Base-by-base conservation (phyloP, 2,113 vertebrate species). In the Carassius auratus region DNA sequence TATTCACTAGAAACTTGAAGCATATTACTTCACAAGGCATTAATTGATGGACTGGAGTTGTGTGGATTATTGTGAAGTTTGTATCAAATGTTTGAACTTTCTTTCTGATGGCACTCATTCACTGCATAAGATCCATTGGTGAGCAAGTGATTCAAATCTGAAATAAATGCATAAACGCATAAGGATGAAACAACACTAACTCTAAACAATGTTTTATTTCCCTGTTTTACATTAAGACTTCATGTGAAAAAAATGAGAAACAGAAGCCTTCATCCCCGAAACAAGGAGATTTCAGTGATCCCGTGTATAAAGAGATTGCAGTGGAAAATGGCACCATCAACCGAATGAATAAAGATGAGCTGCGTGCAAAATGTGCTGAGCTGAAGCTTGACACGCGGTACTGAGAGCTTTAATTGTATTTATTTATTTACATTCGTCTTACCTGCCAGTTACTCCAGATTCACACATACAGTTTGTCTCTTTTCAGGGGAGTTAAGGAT, bases 281-380 rank as follows among this genome's bases (percentile, higher is more conserved):
- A 3, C 89, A 85, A 9, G 91, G 90, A 4, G 96, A 98, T 89
- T 99, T 98, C 95, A 99, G 98, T 86, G 97, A 99, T 86, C 98
- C 98, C 0, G 92, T 99, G 76, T 99, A 99, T 92, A 99, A 99
- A 93, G 98, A 99, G 91, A 98, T 99, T 86, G 95, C 98, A 8
- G 48, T 98, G 71, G 95, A 97, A 3, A 99, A 99, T 71, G 98
- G 98, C 0, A 95, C 86, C 84, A 97, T 99, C 90, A 99, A 99
- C 91, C 96, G 97, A 88, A 99, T 99, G 98, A 96, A 91, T 85
- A 96, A 95, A 89, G 96, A 98, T 0, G 97, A 99, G 89, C 96
- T 99, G 9, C 94, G 95, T 79, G 91, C 89, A 84, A 99, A 97
- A 88, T 93, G 99, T 45, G 91, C 95, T 3, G 97, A 97, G 88